Base-by-base conservation (phyloP, 1,140 invertebrate species). In the Ephestia elutella region DNA sequence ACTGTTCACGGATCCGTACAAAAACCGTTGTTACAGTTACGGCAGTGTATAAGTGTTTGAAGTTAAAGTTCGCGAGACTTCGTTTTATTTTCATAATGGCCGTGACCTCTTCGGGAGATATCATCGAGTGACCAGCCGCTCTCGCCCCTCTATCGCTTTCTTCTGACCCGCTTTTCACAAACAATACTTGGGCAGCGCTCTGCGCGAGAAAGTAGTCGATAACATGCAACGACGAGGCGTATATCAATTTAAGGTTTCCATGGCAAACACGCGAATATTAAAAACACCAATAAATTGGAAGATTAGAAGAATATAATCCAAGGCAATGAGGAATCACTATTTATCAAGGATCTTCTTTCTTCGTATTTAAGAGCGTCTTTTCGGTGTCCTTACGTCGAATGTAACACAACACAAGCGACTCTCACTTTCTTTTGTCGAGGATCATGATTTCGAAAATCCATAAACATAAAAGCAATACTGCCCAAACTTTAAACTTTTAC, bases 91-190 rank as follows among this genome's bases (percentile, higher is more conserved):
- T 77, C 61, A 68, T 68, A 75, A 77, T 75, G 82, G 63, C 81
- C 83, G 75, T 87, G 83, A 87, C 83, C 83, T 81, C 75, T 77
- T 64, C 69, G 38, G 70, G 80, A 78, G 80, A 81, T 79, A 80
- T 78, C 72, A 67, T 66, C 65, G 66, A 79, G 68, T 81, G 79
- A 79, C 78, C 81, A 70, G 66, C 63, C 65, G 65, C 60, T 54
- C 62, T 65, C 71, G 65, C 67, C 70, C 69, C 75, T 73, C 75
- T 72, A 74, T 80, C 74, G 79, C 82, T 87, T 87, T 87, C 84
- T 84, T 86, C 71, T 87, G 84, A 86, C 84, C 84, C 81, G 73
- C 81, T 87, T 87, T 85, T 87, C 78, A 75, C 78, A 84, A 86
- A 86, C 83, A 86, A 86, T 85, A 86, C 82, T 80, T 78, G 74